phyloP scores from a whole-genome alignment of 2,113 vertebrate species.

The Leptobrachium ailaonicum region DNA sequence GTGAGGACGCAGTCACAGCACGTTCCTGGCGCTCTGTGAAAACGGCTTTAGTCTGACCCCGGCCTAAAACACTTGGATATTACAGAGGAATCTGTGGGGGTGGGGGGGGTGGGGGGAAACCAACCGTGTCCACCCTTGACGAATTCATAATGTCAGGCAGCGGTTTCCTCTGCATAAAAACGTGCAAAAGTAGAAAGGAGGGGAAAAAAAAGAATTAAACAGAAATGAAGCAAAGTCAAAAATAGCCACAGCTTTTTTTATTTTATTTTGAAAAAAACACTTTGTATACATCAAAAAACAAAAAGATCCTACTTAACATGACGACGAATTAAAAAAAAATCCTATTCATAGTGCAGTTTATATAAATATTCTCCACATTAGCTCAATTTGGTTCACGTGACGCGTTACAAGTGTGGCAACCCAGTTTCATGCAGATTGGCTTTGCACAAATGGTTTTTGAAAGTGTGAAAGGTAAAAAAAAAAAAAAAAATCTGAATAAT shows the following conservation, averaged over 20 bases:
- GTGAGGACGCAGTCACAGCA: too few species aligned
- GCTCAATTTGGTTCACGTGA: constrained; percentile 70
- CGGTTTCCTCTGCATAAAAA: too few species aligned
- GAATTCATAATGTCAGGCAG: too few species aligned
- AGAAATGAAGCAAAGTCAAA: constrained; percentile 33
- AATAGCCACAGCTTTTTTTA: constrained; percentile 76
- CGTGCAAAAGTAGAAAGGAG: too few species aligned
- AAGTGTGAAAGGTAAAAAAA: background rate
- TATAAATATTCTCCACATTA: constrained; percentile 50
- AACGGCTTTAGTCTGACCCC: too few species aligned
- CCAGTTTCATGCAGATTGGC: constrained; percentile 64
- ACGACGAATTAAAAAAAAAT: constrained; percentile 55
- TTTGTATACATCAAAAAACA: constrained; percentile 58
- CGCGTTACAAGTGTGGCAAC: constrained; percentile 67
- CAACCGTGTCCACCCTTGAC: too few species aligned
- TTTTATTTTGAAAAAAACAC: constrained; percentile 67
- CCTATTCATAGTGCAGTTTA: constrained; percentile 65
- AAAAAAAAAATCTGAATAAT: too few species aligned
- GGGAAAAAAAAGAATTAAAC: too few species aligned
- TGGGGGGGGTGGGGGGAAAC: too few species aligned
- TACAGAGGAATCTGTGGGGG: too few species aligned
- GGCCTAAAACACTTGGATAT: too few species aligned
- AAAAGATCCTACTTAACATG: constrained; percentile 30
- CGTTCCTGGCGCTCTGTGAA: too few species aligned
- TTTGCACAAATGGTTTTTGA: constrained; percentile 5